Percentiles rank a stretch among this genome's conserved stretches.
These are phyloP conservation scores for Noctua janthina DNA, from an alignment of 2,888 invertebrate genomes.

Conservation along the genomic window DNA sequence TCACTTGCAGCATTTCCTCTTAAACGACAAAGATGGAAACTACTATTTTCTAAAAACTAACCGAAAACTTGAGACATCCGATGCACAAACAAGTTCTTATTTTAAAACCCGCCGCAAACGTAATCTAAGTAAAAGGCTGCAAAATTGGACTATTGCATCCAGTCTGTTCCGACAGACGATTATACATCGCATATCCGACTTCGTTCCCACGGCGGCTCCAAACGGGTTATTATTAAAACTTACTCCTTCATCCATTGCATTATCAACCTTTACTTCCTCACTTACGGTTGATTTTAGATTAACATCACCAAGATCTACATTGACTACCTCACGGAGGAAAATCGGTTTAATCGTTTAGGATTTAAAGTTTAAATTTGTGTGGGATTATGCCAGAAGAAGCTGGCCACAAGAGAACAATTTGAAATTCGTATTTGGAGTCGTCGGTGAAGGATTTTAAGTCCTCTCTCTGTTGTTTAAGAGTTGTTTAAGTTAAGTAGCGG, in stretches of 20 bases:
- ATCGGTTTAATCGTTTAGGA: slow-evolving; percentile 24
- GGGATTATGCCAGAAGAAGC: slow-evolving; percentile 76
- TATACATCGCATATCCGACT: slow-evolving; percentile 90
- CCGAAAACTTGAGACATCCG: slow-evolving; percentile 68
- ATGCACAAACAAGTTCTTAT: slow-evolving; percentile 80
- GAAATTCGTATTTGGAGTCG: slow-evolving; percentile 88
- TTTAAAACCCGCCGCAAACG: slow-evolving; percentile 81
- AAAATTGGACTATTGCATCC: slow-evolving; percentile 90
- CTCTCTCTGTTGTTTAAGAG: slow-evolving; percentile 86
- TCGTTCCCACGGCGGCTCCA: slow-evolving; percentile 89
- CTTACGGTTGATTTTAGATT: slow-evolving; percentile 74
- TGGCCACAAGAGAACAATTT: slow-evolving; percentile 86
- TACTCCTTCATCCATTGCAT: slow-evolving; percentile 74
- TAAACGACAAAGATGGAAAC: slow-evolving; percentile 38
- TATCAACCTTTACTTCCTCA: slow-evolving; percentile 70
- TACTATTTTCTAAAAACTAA: slow-evolving; percentile 59
- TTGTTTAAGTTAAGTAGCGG: slow-evolving; percentile 86
- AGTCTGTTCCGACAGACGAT: slow-evolving; percentile 88
- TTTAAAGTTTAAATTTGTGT: slow-evolving; percentile 66
- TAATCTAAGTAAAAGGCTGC: slow-evolving; percentile 90
- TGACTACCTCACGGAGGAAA: slow-evolving; percentile 53
- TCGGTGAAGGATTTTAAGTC: slow-evolving; percentile 89
- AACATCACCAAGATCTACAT: slow-evolving; percentile 73
- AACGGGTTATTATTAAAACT: slow-evolving; percentile 90
- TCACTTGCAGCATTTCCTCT: slow-evolving; percentile 50